Evolutionary conservation across 2,797 vertebrate genomes (phyloP).

Genomic region (Pseudomugil gertrudae): DNA sequence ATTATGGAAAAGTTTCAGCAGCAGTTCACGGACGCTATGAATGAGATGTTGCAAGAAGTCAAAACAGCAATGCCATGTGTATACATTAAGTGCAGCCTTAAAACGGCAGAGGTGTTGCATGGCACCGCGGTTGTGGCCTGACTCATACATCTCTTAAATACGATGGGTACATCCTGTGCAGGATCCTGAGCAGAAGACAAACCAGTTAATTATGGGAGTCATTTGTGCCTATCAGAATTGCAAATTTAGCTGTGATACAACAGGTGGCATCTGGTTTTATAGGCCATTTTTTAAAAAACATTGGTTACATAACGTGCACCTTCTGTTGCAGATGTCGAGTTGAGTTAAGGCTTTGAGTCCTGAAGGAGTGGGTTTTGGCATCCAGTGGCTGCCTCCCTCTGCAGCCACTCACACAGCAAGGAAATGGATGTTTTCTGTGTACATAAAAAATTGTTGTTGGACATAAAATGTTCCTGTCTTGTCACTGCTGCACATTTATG

Average conservation of each 20-base stretch:
- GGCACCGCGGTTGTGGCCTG: background rate
- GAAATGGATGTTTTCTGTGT: slow-evolving; percentile 4
- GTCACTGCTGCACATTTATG: background rate
- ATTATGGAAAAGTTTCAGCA: background rate
- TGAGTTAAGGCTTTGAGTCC: slow-evolving; percentile 21
- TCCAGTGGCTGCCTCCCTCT: slow-evolving; percentile 12
- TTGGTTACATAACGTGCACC: slow-evolving; percentile 13
- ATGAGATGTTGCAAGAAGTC: background rate
- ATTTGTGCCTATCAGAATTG: slow-evolving; percentile 15
- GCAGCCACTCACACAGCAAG: background rate
- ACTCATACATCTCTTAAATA: slow-evolving; percentile 1
- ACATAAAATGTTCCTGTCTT: slow-evolving; percentile 6
- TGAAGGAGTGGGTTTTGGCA: slow-evolving; percentile 15
- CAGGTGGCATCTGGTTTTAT: background rate
- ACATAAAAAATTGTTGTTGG: slow-evolving; percentile 20
- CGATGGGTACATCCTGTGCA: background rate
- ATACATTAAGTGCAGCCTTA: background rate
- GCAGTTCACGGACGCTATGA: background rate
- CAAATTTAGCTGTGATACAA: slow-evolving; percentile 5
- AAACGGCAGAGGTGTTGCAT: background rate
- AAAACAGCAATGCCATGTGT: background rate
- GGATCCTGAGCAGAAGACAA: background rate
- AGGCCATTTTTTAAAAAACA: background rate
- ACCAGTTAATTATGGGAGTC: slow-evolving; percentile 4
- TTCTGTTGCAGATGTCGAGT: slow-evolving; percentile 8